phyloP scores from a whole-genome alignment of 2,888 invertebrate genomes.

The Zaprionus obscuricornis region DNA sequence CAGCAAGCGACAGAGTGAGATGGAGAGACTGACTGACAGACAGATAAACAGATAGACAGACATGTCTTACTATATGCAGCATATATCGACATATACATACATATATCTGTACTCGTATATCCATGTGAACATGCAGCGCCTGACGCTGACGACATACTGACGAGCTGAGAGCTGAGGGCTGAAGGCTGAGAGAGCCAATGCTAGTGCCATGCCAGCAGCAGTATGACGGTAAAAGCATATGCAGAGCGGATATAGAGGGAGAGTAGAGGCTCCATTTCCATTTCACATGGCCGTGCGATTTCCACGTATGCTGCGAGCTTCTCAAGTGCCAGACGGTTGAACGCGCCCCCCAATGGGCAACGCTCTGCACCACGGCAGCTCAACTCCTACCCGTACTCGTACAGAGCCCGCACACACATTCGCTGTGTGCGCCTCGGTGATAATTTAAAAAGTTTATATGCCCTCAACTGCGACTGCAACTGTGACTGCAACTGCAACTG shows the following conservation, averaged over 20 bases:
- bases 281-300: conserved; percentile 71
- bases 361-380: neutral
- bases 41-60: no score
- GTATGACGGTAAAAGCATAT: no score
- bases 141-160: conserved; percentile 15
- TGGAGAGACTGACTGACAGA: conserved; percentile 4
- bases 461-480: conserved; percentile 34
- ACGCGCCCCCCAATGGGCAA: conserved; percentile 56
- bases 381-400: neutral
- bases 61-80: neutral
- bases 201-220: no score
- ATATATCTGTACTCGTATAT: conserved; percentile 9
- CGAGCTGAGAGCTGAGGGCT: neutral
- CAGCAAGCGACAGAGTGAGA: conserved; percentile 13
- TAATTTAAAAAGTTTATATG: conserved; percentile 77
- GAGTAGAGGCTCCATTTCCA: conserved; percentile 45
- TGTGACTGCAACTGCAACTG: conserved; percentile 17
- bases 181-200: neutral
- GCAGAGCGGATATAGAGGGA: no score
- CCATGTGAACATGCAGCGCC: conserved; percentile 30
- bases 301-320: conserved; percentile 59
- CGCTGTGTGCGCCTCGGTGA: conserved; percentile 61
- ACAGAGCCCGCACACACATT: neutral
- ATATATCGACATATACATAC: neutral
- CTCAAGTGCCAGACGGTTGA: conserved; percentile 69